These are phyloP conservation scores for Polypterus bichir DNA, from an alignment of 2,113 vertebrate genomes.

Conservation along the genomic window DNA sequence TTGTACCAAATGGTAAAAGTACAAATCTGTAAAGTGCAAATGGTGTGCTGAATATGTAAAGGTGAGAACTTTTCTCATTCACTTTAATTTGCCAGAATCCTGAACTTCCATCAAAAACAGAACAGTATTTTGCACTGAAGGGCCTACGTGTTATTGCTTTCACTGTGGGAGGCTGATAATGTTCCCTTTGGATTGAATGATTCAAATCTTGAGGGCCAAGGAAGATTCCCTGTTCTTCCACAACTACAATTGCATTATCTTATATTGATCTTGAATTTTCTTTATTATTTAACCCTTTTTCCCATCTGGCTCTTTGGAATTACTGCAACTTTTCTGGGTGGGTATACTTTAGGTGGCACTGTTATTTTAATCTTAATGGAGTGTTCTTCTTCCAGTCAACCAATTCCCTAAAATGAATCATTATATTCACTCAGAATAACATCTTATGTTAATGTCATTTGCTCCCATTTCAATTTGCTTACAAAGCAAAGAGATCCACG, in stretches of 20 bases:
- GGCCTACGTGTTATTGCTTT: conserved; percentile 10
- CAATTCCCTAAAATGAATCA: conserved; percentile 9
- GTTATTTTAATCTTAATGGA: conserved; percentile 1
- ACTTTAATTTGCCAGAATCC: conserved; percentile 20
- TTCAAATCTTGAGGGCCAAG: conserved; percentile 4
- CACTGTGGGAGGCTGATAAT: conserved; percentile 13
- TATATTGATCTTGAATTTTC: conserved; percentile 1
- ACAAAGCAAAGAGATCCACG: too few relatives aligned
- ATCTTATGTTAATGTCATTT: conserved; percentile 13
- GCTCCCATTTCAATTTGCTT: too few relatives aligned
- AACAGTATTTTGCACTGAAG: conserved; percentile 14
- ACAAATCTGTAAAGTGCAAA: conserved; percentile 8
- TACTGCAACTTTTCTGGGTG: conserved; percentile 17
- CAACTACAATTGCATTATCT: conserved; percentile 6
- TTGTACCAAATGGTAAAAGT: conserved; percentile 5
- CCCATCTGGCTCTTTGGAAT: conserved; percentile 6
- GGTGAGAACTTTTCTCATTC: conserved; percentile 14
- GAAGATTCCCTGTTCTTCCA: conserved; percentile 5
- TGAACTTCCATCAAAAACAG: conserved; percentile 16
- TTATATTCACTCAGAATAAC: conserved; percentile 9
- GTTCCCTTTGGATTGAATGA: conserved; percentile 9
- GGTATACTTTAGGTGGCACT: conserved; percentile 9
- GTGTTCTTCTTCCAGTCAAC: conserved; percentile 16
- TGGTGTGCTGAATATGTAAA: conserved; percentile 13
- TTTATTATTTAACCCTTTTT: conserved; percentile 1